Base-by-base conservation (phyloP, 2,888 invertebrate species). In the Ischnus inquisitorius region DNA sequence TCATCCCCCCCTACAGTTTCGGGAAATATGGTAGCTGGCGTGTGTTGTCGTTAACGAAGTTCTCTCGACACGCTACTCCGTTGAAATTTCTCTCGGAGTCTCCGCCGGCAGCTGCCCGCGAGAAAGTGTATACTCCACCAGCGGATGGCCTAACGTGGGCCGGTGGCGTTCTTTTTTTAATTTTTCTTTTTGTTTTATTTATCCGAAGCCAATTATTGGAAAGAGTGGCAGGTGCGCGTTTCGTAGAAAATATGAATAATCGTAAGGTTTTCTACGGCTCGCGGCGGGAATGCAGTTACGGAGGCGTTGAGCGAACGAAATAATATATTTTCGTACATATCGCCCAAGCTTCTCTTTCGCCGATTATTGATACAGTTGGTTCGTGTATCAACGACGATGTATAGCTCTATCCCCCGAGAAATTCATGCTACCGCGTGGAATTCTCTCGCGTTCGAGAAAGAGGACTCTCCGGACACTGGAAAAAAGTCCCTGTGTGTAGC, bases 331-430 rank as follows among this genome's bases (percentile, higher is more conserved):
- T 51, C 16, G n/a, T 48, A n/a, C 48, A 48, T 48, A 48, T 64
- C 57, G 16, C 60, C 72, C 79, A 67, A 41, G 72, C 48, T 74
- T 48, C 46, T 28, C 48, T 60, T 46, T 62, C 62, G 60, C 46
- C 34, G n/a, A 51, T 54, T 76, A 76, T 76, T 65, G 64, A 76
- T 54, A 76, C 76, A 76, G 76, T 65, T 76, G 76, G 41, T 14
- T 14, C 39, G 2, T n/a, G 51, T 54, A 43, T 41, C 39, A 41
- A 65, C 51, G 51, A 12, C 14, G 34, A 34, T 34, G 8, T 41
- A 8, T 19, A 28, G 48, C n/a, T 12, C n/a, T 28, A 54, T 54
- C 4, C 39, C 64, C 39, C n/a, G 39, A 39, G 4, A n/a, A 46
- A 46, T 46, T 46, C 14, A 46, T 28, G 34, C 28, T 25, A 10